These are phyloP conservation scores for Catharus minimus DNA, from an alignment of 2,113 vertebrate genomes.

Conservation along the genomic window DNA sequence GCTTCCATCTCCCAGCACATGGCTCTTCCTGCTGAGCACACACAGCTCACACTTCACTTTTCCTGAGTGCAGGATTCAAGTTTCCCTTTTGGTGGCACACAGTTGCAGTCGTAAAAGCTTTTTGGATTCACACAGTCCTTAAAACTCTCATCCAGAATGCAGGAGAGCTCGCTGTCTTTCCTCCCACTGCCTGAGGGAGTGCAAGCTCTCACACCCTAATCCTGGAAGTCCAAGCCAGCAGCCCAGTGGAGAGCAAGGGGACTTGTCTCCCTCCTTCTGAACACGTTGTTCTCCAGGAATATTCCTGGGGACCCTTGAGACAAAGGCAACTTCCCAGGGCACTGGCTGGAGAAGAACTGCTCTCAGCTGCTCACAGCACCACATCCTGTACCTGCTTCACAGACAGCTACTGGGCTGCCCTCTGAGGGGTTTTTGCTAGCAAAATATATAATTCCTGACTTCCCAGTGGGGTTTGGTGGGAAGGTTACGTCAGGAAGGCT, in stretches of 20 bases:
- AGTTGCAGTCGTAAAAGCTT: accelerated
- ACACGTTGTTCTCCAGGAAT: accelerated
- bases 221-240: background rate
- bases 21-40: background rate
- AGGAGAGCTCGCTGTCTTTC: background rate
- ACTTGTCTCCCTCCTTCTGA: background rate
- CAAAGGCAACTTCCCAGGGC: background rate
- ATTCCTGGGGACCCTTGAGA: accelerated
- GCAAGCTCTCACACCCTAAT: accelerated
- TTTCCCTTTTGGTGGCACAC: background rate
- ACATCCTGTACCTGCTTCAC: background rate
- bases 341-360: background rate
- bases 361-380: background rate
- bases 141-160: background rate
- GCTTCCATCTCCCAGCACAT: accelerated
- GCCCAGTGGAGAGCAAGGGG: background rate
- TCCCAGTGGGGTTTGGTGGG: background rate
- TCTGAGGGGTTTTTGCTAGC: background rate
- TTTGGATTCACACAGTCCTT: accelerated
- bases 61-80: background rate
- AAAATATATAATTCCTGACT: background rate
- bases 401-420: background rate
- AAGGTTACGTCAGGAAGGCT: background rate
- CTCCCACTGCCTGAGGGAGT: accelerated
- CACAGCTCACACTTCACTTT: background rate